Percentiles rank a stretch among this genome's conserved stretches.
Conservation (phyloP, 2,888 invertebrate genomes). For the Ctena decussata region DNA sequence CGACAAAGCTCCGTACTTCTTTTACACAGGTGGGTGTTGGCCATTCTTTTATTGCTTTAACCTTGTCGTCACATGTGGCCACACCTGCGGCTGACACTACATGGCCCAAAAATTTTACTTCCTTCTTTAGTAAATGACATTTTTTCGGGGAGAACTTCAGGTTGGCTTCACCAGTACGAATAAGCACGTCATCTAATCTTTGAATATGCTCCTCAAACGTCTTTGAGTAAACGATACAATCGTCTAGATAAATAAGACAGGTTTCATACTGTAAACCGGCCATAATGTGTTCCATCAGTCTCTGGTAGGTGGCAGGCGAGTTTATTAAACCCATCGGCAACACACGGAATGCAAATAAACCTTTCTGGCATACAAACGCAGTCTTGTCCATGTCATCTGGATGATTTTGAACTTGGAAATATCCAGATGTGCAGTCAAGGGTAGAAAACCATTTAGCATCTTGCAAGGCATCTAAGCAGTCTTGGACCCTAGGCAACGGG, state of each 20-base stretch:
- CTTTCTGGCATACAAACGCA: neutral
- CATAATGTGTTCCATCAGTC: neutral
- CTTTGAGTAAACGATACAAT: neutral
- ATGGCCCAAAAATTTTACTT: neutral
- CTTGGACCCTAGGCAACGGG: neutral
- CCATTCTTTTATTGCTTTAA: neutral
- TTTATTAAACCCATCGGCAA: neutral
- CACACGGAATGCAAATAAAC: neutral
- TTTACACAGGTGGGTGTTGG: neutral
- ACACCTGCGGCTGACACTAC: neutral
- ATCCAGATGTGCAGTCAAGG: neutral
- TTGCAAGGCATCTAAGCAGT: neutral
- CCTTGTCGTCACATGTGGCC: neutral
- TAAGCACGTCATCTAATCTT: neutral
- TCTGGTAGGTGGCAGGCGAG: neutral
- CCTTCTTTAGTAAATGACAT: neutral
- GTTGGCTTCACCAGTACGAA: neutral
- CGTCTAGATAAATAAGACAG: neutral
- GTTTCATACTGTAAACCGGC: neutral
- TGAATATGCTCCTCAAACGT: neutral
- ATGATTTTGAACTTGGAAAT: neutral
- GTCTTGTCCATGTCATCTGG: neutral
- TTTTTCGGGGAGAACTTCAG: neutral
- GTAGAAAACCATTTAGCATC: neutral
- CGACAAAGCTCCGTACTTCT: neutral